Base-by-base conservation (phyloP, 2,888 invertebrate species). In the Drosophila meridiana region DNA sequence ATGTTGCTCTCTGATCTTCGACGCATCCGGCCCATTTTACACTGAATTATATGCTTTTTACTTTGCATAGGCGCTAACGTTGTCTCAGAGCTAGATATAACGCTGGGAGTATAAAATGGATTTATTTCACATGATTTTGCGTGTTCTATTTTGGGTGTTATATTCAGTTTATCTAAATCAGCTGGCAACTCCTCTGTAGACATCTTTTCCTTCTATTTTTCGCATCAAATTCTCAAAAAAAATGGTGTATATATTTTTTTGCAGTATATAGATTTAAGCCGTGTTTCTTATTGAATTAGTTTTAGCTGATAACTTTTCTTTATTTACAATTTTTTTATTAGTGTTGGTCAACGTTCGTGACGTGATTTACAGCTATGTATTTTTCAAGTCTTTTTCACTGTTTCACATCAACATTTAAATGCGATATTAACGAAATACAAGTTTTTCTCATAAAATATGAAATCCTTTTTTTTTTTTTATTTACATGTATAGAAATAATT, bases 141-240 rank as follows among this genome's bases (percentile, higher is more conserved):
- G 47, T 81, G 81, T 53, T 85, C 85, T 60, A 93, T 93, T 50
- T 91, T 85, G 36, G 94, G 93, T 79, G 94, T 94, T 89, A 95
- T 95, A 93, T 95, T 94, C 74, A 95, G 90, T 87, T 94, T 94
- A 74, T 93, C 94, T 92, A 95, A 93, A 90, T 94, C 94, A 69
- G 94, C 93, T 77, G 94, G 94, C 76, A 95, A 87, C 69, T 94
- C 92, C 81, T 94, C 90, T 66, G 94, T 94, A 47, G 83, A 83
- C 90, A 90, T 90, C 61, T 77, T 75, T 14, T 11, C 4, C 9
- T 45, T 32, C 11, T 32, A 34, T 9, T 9, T 9, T 56, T 56
- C 34, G 36, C 42, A 28, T 55, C 8, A 28, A 60, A 52, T 45
- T 8, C 11, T 14, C 1, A 13, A 1, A 5, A 4, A 9, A 57